A percentile compares a stretch with the other conserved stretches of the same genome.
Conservation (phyloP, 2,113 vertebrate genomes). For the Apaloderma vittatum region DNA sequence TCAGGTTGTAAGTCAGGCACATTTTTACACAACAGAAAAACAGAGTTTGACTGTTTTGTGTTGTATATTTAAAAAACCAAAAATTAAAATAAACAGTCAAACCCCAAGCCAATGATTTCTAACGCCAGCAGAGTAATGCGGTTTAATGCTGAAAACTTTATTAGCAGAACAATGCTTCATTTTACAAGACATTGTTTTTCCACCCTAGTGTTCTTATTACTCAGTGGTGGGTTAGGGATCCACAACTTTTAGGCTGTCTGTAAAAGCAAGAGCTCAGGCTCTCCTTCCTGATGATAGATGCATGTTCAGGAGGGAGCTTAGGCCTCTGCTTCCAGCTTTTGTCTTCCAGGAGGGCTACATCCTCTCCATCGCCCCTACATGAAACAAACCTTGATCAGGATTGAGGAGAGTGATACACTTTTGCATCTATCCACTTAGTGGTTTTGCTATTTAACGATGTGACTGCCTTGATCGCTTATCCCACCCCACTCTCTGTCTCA, state of each 20-base stretch:
- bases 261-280: background rate
- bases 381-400: too few species aligned
- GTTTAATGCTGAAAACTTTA: constrained; percentile 69
- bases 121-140: constrained; percentile 42
- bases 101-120: constrained; percentile 50
- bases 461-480: background rate
- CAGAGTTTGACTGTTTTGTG: constrained; percentile 37
- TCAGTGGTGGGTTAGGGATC: constrained; percentile 29
- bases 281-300: background rate
- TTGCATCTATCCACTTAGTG: background rate
- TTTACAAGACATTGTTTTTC: constrained; percentile 71
- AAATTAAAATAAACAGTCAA: constrained; percentile 67
- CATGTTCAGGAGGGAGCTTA: background rate
- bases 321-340: background rate
- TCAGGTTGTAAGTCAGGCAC: constrained; percentile 57
- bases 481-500: background rate
- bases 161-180: constrained; percentile 71
- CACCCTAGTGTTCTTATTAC: constrained; percentile 47
- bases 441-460: background rate
- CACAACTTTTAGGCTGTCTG: constrained; percentile 1
- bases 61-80: constrained; percentile 23
- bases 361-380: rapidly evolving
- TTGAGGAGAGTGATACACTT: rapidly evolving
- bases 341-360: background rate
- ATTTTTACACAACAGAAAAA: constrained; percentile 42